These are phyloP conservation scores for rabbit (Oryctolagus cuniculus) DNA, from an alignment of 2,113 vertebrate species.

Conservation along the genomic window mOryCun1.1 NC_091449.1:50815501-50816000, in stretches of 20 bases:
- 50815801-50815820: not conserved
- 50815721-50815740: conserved; percentile 31
- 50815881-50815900: too few species aligned
- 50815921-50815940: too few species aligned
- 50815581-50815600: conserved; percentile 39
- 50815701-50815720: not conserved
- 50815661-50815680: conserved; percentile 46
- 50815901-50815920: too few species aligned
- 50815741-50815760: conserved; percentile 4
- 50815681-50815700: conserved; percentile 43
- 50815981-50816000: too few species aligned
- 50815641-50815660: conserved; percentile 48
- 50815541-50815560: conserved; percentile 31
- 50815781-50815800: conserved; percentile 46
- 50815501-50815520: not conserved
- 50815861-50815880: too few species aligned
- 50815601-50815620: not conserved
- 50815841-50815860: too few species aligned
- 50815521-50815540: not conserved
- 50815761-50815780: conserved; percentile 39
- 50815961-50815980: too few species aligned
- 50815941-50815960: too few species aligned
- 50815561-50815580: conserved; percentile 40
- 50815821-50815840: not conserved
- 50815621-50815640: conserved; percentile 50